Conservation (phyloP, 2,888 invertebrate species). For the Aproaerema taeniolella region DNA sequence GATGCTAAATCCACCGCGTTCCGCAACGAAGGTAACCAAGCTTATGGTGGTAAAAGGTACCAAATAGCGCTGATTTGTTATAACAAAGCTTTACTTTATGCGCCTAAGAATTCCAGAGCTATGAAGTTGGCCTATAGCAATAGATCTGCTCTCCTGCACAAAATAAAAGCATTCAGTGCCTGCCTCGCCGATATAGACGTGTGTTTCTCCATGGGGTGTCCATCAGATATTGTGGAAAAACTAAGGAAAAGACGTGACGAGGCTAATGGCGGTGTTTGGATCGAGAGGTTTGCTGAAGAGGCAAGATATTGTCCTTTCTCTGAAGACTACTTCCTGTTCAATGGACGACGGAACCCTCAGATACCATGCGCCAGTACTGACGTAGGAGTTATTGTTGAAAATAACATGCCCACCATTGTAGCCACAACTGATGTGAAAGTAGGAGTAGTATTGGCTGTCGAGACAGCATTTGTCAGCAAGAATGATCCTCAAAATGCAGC, state of each 20-base stretch:
- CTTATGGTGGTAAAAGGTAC: constrained; percentile 15
- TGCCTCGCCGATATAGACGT: constrained; percentile 28
- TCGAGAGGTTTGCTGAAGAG: constrained; percentile 2
- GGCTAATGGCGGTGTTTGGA: not conserved
- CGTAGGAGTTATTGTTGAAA: constrained; percentile 20
- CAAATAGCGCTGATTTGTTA: constrained; percentile 22
- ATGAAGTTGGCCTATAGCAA: constrained; percentile 29
- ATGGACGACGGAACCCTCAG: constrained; percentile 15
- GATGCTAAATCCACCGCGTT: constrained; percentile 20
- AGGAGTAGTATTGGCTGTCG: constrained; percentile 29
- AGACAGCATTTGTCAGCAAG: constrained; percentile 24
- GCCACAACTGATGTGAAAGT: constrained; percentile 27
- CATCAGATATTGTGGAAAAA: constrained; percentile 24
- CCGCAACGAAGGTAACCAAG: constrained; percentile 25
- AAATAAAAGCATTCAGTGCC: constrained; percentile 17
- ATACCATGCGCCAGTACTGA: constrained; percentile 26
- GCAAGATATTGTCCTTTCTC: not conserved
- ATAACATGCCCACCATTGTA: constrained; percentile 23
- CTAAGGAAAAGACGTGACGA: constrained; percentile 21
- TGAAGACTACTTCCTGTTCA: constrained; percentile 16
- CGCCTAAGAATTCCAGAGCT: constrained; percentile 26
- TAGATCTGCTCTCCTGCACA: constrained; percentile 28
- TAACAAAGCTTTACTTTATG: constrained; percentile 28
- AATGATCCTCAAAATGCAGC: constrained; percentile 7
- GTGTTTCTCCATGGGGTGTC: constrained; percentile 27